Percentiles rank a stretch among this genome's conserved stretches.
Conservation (phyloP, 2,888 invertebrate genomes). For the Pyrrhosoma nymphula region DNA sequence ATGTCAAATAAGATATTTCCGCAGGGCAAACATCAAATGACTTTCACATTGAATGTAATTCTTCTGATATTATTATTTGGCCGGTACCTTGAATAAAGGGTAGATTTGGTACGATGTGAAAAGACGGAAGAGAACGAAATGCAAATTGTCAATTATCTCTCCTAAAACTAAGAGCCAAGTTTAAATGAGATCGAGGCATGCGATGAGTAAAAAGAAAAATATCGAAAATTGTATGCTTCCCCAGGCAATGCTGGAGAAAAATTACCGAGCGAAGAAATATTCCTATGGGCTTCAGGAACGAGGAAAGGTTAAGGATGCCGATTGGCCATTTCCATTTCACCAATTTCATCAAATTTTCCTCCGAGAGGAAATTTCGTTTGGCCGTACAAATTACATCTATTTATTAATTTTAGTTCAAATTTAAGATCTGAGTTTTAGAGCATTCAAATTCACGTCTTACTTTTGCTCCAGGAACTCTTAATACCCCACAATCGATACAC, state of each 20-base stretch:
- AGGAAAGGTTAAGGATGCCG: not conserved
- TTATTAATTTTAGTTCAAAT: not conserved
- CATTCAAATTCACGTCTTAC: not conserved
- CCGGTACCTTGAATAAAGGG: too few relatives aligned
- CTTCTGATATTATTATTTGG: too few relatives aligned
- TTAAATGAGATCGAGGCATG: not conserved
- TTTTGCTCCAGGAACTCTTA: too few relatives aligned
- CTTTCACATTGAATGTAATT: too few relatives aligned
- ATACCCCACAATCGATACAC: too few relatives aligned
- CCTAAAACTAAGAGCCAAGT: not conserved
- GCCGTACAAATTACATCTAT: not conserved
- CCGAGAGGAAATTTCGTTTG: not conserved
- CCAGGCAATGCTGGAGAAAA: not conserved
- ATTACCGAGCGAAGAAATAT: not conserved
- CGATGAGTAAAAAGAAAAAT: not conserved
- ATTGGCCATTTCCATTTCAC: not conserved
- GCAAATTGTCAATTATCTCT: not conserved
- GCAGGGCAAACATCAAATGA: too few relatives aligned
- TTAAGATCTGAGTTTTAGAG: not conserved
- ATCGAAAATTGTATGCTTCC: not conserved
- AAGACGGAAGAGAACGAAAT: not conserved
- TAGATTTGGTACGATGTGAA: not conserved
- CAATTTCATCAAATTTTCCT: not conserved
- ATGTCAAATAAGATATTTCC: too few relatives aligned
- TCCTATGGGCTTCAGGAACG: not conserved